Base-by-base conservation (phyloP, 2,888 invertebrate species). In the Escarpia spicata region DNA sequence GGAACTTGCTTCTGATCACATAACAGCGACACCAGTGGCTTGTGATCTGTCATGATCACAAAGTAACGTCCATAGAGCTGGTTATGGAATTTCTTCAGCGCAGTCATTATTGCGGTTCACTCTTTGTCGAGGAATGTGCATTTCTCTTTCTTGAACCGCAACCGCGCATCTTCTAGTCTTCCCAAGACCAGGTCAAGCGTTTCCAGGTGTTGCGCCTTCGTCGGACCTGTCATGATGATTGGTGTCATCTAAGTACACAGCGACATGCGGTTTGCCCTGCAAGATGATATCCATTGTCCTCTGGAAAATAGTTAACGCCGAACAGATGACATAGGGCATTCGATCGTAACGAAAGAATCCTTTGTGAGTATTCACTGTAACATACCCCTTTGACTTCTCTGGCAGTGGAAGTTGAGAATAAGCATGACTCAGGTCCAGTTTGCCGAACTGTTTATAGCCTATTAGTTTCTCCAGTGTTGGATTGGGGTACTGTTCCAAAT, bases 381-480 rank as follows among this genome's bases (percentile, higher is more conserved):
- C 37, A 0, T 37, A 37, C 37, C 1, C 37, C 37, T 37, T 37
- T 37, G 37, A 1, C 37, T 93, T 19, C 45, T 2, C 75, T 31
- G 91, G 37, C 43, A 92, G 45, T 15, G 26, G 26, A 9, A 92
- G n/a, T 43, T 92, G 92, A 2, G 91, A 90, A 91, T 94, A 95
- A 3, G 95, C 95, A 89, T 95, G 93, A 26, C 93, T 93, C 37
- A 95, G 75, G 91, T 95, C 95, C 12, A 95, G 44, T 43, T 93
- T 94, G 31, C 43, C 93, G 75, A 89, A 95, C 52, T 4, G 92
- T 58, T 92, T 91, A 9, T 93, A 94, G 3, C 93, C 94, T 89
- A 94, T 75, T 3, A 15, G 26, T n/a, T 26, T 75, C 26, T 75
- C 75, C 75, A 75, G 19, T 1, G 75, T 75, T 3, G 75, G 26